Base-by-base conservation (phyloP, 2,888 invertebrate species). In the Resseliella maxima region DNA sequence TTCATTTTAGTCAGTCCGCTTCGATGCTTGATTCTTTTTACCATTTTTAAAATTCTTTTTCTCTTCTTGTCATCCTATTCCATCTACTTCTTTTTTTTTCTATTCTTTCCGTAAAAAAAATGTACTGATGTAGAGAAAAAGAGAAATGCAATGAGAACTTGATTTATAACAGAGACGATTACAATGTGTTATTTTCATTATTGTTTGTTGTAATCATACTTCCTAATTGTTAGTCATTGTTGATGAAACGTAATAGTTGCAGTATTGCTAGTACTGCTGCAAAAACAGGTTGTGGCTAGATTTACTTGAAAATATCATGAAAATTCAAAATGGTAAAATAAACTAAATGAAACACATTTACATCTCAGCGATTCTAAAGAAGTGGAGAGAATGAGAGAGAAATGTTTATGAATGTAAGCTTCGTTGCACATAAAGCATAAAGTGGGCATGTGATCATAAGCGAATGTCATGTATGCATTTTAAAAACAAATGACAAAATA, bases 401-500 rank as follows among this genome's bases (percentile, higher is more conserved):
- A 59, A 59, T 27, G 59, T 41, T 12, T 3, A 59, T 59, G 59
- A 15, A 27, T n/a, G n/a, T n/a, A 24, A 59, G 27, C 59, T 59
- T 59, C 27, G 59, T 27, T 59, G 72, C 35, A 72, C 72, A 72
- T 72, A 72, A 72, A 72, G 18, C 72, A 72, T 72, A 72, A 10
- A 72, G 72, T 72, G 59, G 24, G 59, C 36, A 35, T 31, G 72
- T 35, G 83, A 83, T 38, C 38, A 83, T 24, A 38, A 83, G 24
- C n/a, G 38, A 36, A 83, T 83, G 83, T 83, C 83, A 83, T 83
- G 83, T 83, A 83, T 83, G 83, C 83, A 83, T 38, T 83, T 38
- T 83, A 38, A 83, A 38, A 83, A 83, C 83, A 83, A 83, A 83
- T 83, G 83, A 83, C 83, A 83, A 83, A 83, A 83, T 83, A 38